phyloP scores from a whole-genome alignment of 2,888 invertebrate genomes.

The Torymus texanus region DNA sequence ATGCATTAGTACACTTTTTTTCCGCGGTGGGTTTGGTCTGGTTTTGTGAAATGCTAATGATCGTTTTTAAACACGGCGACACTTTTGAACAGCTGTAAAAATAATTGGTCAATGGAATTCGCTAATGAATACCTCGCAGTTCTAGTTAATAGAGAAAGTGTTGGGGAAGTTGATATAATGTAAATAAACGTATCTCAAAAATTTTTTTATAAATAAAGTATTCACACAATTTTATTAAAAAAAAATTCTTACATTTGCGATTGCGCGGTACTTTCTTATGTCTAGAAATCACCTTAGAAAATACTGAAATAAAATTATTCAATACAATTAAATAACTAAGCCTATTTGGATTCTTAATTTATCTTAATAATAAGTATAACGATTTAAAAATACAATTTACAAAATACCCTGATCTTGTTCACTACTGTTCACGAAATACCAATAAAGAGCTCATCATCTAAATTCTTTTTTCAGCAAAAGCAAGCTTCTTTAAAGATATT shows the following conservation, averaged over 20 bases:
- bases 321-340: slow-evolving; percentile 38
- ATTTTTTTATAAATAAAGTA: slow-evolving; percentile 27
- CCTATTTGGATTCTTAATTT: slow-evolving; percentile 24
- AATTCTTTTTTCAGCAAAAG: neutral
- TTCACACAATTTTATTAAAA: slow-evolving; percentile 28
- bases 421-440: slow-evolving; percentile 2
- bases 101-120: slow-evolving; percentile 1
- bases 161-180: no score
- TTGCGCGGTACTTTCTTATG: neutral
- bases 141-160: slow-evolving; percentile 15
- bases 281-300: slow-evolving; percentile 25
- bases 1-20: slow-evolving; percentile 25
- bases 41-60: slow-evolving; percentile 34
- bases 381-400: slow-evolving; percentile 25
- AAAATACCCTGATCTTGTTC: slow-evolving; percentile 25
- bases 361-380: slow-evolving; percentile 14
- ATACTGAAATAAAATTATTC: slow-evolving; percentile 15
- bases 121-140: neutral
- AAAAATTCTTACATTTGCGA: slow-evolving; percentile 9
- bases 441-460: neutral
- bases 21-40: neutral
- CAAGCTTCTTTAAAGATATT: slow-evolving; percentile 11
- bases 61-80: slow-evolving; percentile 5
- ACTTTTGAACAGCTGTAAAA: slow-evolving; percentile 19
- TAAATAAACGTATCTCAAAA: no score